A percentile compares a stretch with the other conserved stretches of the same genome.
phyloP scores from a whole-genome alignment of 2,888 invertebrate genomes.

The Phaedon cochleariae region DNA sequence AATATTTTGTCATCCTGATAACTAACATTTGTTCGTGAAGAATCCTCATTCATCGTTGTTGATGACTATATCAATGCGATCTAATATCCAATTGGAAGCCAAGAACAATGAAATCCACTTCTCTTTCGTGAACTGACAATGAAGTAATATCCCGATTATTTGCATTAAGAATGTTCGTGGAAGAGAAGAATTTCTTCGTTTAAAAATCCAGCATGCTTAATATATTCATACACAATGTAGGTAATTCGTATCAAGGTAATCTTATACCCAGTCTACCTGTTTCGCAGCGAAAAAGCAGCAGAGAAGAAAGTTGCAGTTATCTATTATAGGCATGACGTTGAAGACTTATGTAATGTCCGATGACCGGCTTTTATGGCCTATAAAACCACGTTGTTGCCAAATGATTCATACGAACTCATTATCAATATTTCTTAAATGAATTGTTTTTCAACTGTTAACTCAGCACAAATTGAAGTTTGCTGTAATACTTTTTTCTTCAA shows the following conservation, averaged over 20 bases:
- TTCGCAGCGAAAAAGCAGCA: constrained; percentile 2
- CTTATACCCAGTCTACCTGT: constrained; percentile 12
- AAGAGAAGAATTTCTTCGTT: neutral
- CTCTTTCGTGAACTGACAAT: no score
- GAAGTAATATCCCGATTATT: no score
- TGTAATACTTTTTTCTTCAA: no score
- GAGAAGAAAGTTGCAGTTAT: constrained; percentile 18
- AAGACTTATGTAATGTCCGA: constrained; percentile 4
- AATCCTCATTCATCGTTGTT: no score
- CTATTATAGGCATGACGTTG: constrained; percentile 11
- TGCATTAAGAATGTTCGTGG: neutral
- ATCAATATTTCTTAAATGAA: neutral
- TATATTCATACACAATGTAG: constrained; percentile 21
- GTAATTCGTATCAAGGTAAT: constrained; percentile 31
- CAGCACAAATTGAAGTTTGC: no score
- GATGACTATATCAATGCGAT: no score
- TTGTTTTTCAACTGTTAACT: neutral
- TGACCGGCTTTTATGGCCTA: constrained; percentile 1
- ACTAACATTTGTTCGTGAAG: no score
- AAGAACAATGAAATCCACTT: no score
- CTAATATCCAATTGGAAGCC: no score
- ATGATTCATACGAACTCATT: neutral
- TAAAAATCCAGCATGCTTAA: neutral
- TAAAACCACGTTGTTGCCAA: constrained; percentile 11
- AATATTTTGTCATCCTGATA: no score